Percentiles rank a stretch among this genome's conserved stretches.
phyloP scores from a whole-genome alignment of 2,888 invertebrate genomes.

The Cephus nigrinus region DNA sequence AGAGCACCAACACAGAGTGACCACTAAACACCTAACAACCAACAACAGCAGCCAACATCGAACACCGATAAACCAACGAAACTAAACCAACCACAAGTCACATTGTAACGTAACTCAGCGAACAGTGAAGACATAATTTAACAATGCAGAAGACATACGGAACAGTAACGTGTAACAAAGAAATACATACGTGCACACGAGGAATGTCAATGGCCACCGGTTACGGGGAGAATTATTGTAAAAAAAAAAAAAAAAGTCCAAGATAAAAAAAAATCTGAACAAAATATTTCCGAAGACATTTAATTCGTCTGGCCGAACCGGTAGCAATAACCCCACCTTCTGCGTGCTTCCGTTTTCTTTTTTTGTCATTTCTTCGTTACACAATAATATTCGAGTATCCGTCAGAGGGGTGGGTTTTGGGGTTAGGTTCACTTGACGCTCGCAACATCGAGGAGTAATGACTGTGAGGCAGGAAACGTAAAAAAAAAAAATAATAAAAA shows the following conservation, averaged over 20 bases:
- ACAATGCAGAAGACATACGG: conserved; percentile 30
- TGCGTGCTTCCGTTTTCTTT: neutral
- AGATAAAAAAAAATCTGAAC: neutral
- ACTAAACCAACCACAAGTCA: conserved; percentile 63
- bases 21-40: conserved; percentile 65
- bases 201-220: conserved; percentile 34
- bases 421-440: conserved; percentile 7
- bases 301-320: neutral
- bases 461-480: conserved; percentile 49
- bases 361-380: neutral
- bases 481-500: conserved; percentile 15
- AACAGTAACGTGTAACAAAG: conserved; percentile 26
- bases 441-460: conserved; percentile 41
- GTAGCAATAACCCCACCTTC: neutral
- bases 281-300: neutral
- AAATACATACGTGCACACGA: conserved; percentile 43
- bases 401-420: neutral
- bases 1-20: conserved; percentile 60
- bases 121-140: conserved; percentile 58
- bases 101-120: conserved; percentile 59
- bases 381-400: neutral
- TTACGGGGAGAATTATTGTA: neutral
- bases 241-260: neutral
- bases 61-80: conserved; percentile 64
- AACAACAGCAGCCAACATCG: conserved; percentile 65